phyloP scores from a whole-genome alignment of 2,113 vertebrate genomes.

The Aplodontia rufa region DNA sequence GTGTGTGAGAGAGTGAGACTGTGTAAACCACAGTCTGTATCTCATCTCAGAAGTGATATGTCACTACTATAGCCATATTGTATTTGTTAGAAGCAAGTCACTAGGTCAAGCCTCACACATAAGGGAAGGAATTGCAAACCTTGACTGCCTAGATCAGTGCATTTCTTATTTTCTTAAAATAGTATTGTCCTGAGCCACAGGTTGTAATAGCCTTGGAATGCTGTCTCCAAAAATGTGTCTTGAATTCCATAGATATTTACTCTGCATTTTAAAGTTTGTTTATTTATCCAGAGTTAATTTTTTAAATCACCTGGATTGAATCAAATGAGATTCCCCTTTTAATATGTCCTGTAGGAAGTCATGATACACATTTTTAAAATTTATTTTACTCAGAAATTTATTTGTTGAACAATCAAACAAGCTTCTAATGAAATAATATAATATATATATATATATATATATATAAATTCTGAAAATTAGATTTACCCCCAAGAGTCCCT shows the following conservation, averaged over 20 bases:
- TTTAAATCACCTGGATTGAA: background rate
- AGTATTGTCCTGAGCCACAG: background rate
- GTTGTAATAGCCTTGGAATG: background rate
- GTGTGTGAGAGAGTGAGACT: background rate
- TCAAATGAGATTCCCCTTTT: background rate
- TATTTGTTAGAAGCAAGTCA: background rate
- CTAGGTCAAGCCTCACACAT: background rate
- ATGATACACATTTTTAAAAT: background rate
- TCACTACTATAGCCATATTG: background rate
- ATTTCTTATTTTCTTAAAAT: background rate
- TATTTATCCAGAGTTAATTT: background rate
- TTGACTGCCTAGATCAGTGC: background rate
- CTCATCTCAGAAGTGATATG: background rate
- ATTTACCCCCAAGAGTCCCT: no score
- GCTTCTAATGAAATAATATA: no score
- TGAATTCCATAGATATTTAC: background rate
- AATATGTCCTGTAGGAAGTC: background rate
- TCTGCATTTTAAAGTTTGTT: conserved; percentile 17
- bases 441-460: no score
- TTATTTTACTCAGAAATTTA: no score
- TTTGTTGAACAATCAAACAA: no score
- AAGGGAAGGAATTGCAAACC: background rate
- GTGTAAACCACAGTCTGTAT: background rate
- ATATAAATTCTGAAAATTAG: no score
- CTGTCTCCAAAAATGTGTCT: background rate